Conservation (phyloP, 2,113 vertebrate species). For the Oceanites oceanicus region DNA sequence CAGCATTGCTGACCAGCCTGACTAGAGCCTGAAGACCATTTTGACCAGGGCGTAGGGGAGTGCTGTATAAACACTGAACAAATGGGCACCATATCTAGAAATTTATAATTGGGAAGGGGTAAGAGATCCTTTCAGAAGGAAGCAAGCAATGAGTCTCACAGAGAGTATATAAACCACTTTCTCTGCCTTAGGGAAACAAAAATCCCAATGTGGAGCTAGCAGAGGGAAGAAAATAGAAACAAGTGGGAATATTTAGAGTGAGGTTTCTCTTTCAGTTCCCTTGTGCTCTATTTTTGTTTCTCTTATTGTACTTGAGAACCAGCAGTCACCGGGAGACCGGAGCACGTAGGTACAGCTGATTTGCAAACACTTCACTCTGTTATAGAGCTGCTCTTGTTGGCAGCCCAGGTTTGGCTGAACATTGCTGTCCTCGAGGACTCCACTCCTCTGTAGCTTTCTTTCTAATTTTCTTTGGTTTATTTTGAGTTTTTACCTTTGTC, state of each 20-base stretch:
- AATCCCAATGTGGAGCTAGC: not conserved
- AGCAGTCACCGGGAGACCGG: not conserved
- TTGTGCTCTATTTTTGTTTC: conserved; percentile 26
- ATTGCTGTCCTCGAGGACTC: not conserved
- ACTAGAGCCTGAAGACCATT: not conserved
- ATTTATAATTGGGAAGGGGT: not conserved
- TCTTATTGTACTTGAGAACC: not conserved
- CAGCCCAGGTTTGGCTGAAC: not conserved
- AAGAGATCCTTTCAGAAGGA: not conserved
- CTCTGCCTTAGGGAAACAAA: not conserved
- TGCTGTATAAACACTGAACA: not conserved
- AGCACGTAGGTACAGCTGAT: not conserved
- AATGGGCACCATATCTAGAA: not conserved
- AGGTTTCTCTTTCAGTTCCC: conserved; percentile 58
- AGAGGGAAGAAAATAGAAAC: conserved; percentile 37
- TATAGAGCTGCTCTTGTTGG: not conserved
- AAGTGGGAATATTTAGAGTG: conserved; percentile 30
- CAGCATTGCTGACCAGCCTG: not conserved
- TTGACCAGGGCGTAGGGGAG: not conserved
- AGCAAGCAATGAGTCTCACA: not conserved
- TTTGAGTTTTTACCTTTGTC: not conserved
- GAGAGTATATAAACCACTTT: not conserved
- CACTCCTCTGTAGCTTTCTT: not conserved
- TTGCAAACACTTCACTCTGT: not conserved
- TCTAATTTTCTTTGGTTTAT: not conserved